phyloP scores from a whole-genome alignment of 1,140 invertebrate genomes.

The Euura lappo region DNA sequence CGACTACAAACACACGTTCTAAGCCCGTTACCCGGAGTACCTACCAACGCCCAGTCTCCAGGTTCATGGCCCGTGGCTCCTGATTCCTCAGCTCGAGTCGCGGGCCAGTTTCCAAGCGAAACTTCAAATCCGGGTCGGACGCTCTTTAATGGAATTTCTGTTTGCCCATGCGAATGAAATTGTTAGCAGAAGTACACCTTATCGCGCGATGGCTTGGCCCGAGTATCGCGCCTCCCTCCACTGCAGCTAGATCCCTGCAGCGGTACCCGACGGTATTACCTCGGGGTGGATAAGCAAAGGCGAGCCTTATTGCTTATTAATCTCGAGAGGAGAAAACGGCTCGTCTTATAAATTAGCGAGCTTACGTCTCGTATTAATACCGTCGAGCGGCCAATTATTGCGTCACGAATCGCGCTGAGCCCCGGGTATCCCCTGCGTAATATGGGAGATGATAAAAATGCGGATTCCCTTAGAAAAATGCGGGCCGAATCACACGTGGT shows the following conservation, averaged over 20 bases:
- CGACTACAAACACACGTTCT: neutral
- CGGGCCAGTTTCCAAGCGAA: neutral
- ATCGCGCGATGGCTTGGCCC: neutral
- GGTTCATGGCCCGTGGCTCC: constrained; percentile 2
- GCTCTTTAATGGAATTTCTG: constrained; percentile 7
- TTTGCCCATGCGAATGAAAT: constrained; percentile 1
- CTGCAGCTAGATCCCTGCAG: no score
- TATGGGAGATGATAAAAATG: neutral
- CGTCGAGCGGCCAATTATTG: neutral
- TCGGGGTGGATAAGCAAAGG: no score
- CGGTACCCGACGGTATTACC: no score
- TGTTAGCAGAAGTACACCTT: constrained; percentile 1
- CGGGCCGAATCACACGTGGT: neutral
- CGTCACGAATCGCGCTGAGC: neutral
- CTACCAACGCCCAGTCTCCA: neutral
- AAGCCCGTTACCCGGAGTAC: neutral
- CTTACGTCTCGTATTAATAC: neutral
- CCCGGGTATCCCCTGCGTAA: neutral
- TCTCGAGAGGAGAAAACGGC: no score
- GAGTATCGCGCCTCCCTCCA: neutral
- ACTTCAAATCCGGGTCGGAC: neutral
- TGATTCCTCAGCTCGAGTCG: neutral
- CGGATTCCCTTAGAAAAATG: neutral
- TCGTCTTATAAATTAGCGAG: neutral
- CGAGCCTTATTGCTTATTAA: no score